A percentile compares a stretch with the other conserved stretches of the same genome.
Evolutionary conservation across 2,113 vertebrate genomes (phyloP).

Genomic region (Agelaius phoeniceus): DNA sequence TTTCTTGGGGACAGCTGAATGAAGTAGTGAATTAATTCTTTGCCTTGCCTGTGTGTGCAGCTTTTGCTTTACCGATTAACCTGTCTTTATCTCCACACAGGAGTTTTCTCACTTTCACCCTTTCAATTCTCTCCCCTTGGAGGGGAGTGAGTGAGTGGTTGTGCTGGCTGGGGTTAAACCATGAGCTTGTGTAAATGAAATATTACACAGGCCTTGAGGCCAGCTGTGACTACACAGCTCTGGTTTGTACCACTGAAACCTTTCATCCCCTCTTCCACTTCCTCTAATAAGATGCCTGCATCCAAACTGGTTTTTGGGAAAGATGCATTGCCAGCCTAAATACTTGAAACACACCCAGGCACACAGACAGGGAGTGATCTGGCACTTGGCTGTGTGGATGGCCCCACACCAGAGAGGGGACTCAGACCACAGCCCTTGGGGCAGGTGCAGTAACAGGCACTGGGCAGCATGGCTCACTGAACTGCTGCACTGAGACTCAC

Average conservation of each 20-base stretch:
- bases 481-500: not conserved
- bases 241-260: not conserved
- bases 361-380: accelerated
- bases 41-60: accelerated
- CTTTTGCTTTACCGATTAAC: not conserved
- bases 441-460: not conserved
- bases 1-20: not conserved
- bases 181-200: not conserved
- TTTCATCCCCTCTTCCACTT: not conserved
- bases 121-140: not conserved
- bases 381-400: not conserved
- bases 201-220: not conserved
- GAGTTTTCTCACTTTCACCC: not conserved
- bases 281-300: not conserved
- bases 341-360: accelerated
- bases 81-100: not conserved
- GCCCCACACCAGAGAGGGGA: accelerated
- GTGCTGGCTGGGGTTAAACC: not conserved
- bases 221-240: not conserved
- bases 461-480: not conserved
- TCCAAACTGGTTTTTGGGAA: not conserved
- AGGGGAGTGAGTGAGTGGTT: accelerated
- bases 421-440: no score
- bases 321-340: not conserved
- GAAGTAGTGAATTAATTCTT: not conserved